Evolutionary conservation across 2,888 invertebrate species (phyloP).

Genomic region (Muschampia plurimacula): DNA sequence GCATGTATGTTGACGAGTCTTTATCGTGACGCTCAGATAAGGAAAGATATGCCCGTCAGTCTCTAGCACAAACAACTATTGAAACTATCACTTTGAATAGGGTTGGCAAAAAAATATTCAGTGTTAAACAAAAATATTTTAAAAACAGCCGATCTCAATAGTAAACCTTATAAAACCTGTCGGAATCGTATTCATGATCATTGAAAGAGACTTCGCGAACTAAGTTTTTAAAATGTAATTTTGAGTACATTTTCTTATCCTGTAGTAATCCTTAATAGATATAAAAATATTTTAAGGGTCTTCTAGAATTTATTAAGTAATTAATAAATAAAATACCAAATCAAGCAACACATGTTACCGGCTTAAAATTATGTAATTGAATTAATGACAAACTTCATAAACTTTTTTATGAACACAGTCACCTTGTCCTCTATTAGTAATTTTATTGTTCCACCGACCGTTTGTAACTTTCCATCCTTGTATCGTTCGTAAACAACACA

Average conservation of each 20-base stretch:
- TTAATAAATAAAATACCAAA: neutral
- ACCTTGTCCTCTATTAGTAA: slow-evolving; percentile 6
- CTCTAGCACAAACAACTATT: slow-evolving; percentile 41
- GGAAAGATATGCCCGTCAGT: slow-evolving; percentile 37
- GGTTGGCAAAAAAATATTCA: slow-evolving; percentile 3
- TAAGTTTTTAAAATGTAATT: too few species aligned
- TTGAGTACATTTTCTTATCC: too few species aligned
- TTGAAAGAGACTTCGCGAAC: too few species aligned
- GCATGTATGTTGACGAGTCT: slow-evolving; percentile 38
- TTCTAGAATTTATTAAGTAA: too few species aligned
- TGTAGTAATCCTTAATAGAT: too few species aligned
- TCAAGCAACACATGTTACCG: neutral
- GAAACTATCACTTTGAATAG: slow-evolving; percentile 31
- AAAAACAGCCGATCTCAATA: too few species aligned
- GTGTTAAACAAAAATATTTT: too few species aligned
- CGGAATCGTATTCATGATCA: too few species aligned
- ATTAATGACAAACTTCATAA: neutral
- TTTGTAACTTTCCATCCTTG: slow-evolving; percentile 20
- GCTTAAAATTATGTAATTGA: neutral
- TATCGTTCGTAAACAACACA: slow-evolving; percentile 17
- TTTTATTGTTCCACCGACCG: slow-evolving; percentile 10
- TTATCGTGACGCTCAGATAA: slow-evolving; percentile 40
- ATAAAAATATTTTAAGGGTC: too few species aligned
- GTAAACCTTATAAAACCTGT: too few species aligned
- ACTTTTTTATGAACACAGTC: neutral